Percentiles rank a stretch among this genome's conserved stretches.
Conservation (phyloP, 2,113 vertebrate species). For the Motacilla tschutschensis region DNA sequence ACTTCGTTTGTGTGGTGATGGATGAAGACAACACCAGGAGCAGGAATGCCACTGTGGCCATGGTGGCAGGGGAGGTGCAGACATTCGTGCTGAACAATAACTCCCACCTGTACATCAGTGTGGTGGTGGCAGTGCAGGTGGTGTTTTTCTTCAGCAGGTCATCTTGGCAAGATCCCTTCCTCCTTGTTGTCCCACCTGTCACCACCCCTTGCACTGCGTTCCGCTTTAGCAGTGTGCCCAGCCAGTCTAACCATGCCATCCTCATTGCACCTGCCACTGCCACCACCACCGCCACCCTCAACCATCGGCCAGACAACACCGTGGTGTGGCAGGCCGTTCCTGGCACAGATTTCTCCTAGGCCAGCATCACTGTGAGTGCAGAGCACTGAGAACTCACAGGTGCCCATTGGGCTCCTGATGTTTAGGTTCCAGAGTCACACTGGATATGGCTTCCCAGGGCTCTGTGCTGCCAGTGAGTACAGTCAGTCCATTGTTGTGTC, state of each 20-base stretch:
- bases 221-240: background rate
- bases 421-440: constrained; percentile 33
- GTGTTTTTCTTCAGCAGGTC: background rate
- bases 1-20: constrained; percentile 32
- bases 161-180: constrained; percentile 36
- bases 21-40: background rate
- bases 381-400: background rate
- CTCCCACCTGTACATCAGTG: background rate
- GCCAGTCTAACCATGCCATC: constrained; percentile 49
- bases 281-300: background rate
- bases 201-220: constrained; percentile 58
- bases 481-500: rapidly evolving
- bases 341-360: constrained; percentile 70
- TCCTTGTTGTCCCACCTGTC: background rate
- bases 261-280: constrained; percentile 29
- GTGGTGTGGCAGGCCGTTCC: constrained; percentile 41
- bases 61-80: rapidly evolving
- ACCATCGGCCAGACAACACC: background rate
- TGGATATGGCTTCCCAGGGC: constrained; percentile 62
- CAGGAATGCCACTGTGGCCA: rapidly evolving
- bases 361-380: background rate
- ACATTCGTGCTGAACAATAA: rapidly evolving
- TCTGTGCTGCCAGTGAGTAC: background rate
- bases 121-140: background rate
- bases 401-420: constrained; percentile 61